Percentiles rank a stretch among this genome's conserved stretches.
Evolutionary conservation across 2,113 vertebrate genomes (phyloP).

Genomic region (Monopterus albus): DNA sequence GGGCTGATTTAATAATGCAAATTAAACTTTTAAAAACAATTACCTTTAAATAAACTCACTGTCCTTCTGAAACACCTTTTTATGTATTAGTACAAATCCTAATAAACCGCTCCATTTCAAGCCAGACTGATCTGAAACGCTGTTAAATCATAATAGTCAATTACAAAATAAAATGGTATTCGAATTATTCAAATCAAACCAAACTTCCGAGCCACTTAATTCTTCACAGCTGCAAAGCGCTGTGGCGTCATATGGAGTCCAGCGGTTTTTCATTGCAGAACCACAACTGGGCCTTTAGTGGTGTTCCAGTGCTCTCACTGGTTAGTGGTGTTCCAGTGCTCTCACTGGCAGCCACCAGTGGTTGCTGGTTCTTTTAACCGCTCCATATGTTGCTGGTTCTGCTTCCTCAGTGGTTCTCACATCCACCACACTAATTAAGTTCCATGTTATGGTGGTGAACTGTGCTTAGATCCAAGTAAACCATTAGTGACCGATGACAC

Average conservation of each 20-base stretch:
- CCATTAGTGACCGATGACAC: conserved; percentile 36
- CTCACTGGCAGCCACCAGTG: conserved; percentile 30
- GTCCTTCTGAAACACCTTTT: background rate
- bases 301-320: conserved; percentile 30
- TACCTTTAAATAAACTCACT: background rate
- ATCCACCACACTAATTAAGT: conserved; percentile 64
- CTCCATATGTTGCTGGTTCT: conserved; percentile 47
- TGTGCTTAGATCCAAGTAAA: conserved; percentile 41
- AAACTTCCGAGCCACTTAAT: background rate
- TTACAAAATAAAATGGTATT: too few relatives aligned
- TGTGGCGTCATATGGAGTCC: conserved; percentile 47
- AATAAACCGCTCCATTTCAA: background rate
- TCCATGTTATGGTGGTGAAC: conserved; percentile 49
- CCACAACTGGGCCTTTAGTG: conserved; percentile 67
- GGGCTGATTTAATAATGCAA: too few relatives aligned
- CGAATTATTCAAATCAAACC: too few relatives aligned
- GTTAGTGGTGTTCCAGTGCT: conserved; percentile 38
- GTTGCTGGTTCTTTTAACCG: conserved; percentile 37
- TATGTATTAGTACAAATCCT: background rate
- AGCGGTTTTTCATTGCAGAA: conserved; percentile 53
- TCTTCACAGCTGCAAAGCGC: conserved; percentile 39
- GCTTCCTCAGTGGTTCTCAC: conserved; percentile 67
- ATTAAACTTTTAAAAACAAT: too few relatives aligned
- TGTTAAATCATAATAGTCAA: too few relatives aligned
- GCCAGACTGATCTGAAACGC: too few relatives aligned